These are phyloP conservation scores for Hermaeophaga mercurialis DNA, from an alignment of 2,888 invertebrate species.

Conservation along the genomic window DNA sequence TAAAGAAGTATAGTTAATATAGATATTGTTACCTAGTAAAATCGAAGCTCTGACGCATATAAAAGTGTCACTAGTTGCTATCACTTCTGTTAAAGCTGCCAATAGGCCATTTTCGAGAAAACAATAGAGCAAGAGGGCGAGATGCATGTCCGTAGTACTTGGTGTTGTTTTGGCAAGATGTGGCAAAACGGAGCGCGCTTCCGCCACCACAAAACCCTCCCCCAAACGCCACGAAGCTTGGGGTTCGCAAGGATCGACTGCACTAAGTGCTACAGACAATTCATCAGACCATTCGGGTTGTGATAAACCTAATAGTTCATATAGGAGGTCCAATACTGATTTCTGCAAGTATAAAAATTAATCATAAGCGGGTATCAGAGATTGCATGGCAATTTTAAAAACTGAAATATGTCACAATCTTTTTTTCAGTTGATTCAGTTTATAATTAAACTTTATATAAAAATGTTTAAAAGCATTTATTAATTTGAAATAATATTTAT, in stretches of 20 bases:
- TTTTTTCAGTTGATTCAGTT: no score
- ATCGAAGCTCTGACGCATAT: constrained; percentile 92
- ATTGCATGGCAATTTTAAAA: no score
- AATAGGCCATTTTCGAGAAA: constrained; percentile 86
- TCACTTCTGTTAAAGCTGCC: constrained; percentile 89
- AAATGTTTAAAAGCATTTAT: no score
- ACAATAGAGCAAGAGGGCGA: constrained; percentile 85
- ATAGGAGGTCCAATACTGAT: constrained; percentile 89
- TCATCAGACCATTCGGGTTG: constrained; percentile 94
- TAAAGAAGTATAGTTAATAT: no score
- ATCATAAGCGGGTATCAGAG: no score
- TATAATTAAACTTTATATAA: no score
- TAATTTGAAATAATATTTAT: no score
- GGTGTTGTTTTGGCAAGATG: constrained; percentile 84
- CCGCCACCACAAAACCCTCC: constrained; percentile 94
- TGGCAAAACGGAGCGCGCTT: constrained; percentile 83
- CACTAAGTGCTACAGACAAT: constrained; percentile 83
- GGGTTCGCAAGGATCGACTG: constrained; percentile 85
- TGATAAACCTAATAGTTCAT: constrained; percentile 85
- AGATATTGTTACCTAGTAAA: constrained; percentile 69
- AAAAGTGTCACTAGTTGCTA: constrained; percentile 85
- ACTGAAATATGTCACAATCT: no score
- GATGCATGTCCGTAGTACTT: constrained; percentile 89
- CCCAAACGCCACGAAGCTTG: constrained; percentile 86
- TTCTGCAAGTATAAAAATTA: no score